Base-by-base conservation (phyloP, 2,113 vertebrate genomes). In the Nannobrachium achirus region DNA sequence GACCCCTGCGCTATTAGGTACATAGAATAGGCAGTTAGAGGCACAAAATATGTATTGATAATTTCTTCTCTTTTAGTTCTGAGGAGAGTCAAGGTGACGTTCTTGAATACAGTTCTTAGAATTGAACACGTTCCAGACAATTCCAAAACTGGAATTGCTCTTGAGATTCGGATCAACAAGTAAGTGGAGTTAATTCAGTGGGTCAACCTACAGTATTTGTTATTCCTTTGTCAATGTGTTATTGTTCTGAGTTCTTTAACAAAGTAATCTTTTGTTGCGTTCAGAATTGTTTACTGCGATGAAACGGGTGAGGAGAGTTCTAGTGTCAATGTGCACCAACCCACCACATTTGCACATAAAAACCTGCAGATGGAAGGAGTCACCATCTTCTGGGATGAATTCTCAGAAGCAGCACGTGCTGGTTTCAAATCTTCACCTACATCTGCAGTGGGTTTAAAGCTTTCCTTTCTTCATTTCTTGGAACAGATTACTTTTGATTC, bases 11-110 rank as follows among this genome's bases (percentile, higher is more conserved):
- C n/a, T n/a, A n/a, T n/a, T n/a, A n/a, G n/a, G n/a, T n/a, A n/a
- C n/a, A n/a, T n/a, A n/a, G 0, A 33, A 33, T 33, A 33, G 25
- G 25, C 6, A 33, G 25, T 4, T n/a, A 33, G 3, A 1, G 25
- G 25, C 25, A 33, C 25, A 33, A 33, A 33, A 5, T 33, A 33
- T 33, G 1, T 33, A 33, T 33, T 33, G 25, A 33, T 33, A 1
- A 33, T 33, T 63, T 73, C 7, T 78, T 41, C 86, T 72, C 19
- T 73, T 88, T 16, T 89, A 98, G 98, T 99, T 83, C 83, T 99
- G 77, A 94, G 97, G 93, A 94, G 97, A 93, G 97, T 98, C 25
- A 96, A 95, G 90, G 95, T 98, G 86, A 98, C 94, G 1, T 99
- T 99, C 91, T 78, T 98, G 90, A 95, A 98, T 75, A 98, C 95